Conservation (phyloP, 2,888 invertebrate species). For the Zeuzera pyrina region DNA sequence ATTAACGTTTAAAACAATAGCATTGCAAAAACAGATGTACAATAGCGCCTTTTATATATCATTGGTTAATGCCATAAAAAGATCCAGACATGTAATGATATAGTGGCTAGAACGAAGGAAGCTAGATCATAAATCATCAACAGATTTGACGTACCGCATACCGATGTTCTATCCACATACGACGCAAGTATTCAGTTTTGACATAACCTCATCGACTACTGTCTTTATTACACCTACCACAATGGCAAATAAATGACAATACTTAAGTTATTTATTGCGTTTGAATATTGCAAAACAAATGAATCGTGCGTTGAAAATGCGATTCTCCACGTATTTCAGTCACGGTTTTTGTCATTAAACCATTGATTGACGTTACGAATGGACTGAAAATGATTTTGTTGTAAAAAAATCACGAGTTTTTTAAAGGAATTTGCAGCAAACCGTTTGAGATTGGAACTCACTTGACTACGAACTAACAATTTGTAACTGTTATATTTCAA, state of each 20-base stretch:
- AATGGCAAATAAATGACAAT: slow-evolving; percentile 8
- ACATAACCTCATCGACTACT: slow-evolving; percentile 23
- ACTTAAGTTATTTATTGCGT: slow-evolving; percentile 5
- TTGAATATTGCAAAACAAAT: slow-evolving; percentile 4
- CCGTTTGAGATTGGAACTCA: too few species aligned
- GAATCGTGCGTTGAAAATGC: background rate
- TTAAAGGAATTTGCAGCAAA: too few species aligned
- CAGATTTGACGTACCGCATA: slow-evolving; percentile 22
- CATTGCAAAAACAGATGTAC: too few species aligned
- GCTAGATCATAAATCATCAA: slow-evolving; percentile 22
- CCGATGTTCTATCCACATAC: slow-evolving; percentile 29
- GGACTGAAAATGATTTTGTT: too few species aligned
- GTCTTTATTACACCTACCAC: slow-evolving; percentile 11
- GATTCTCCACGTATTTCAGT: background rate
- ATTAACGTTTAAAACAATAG: too few species aligned
- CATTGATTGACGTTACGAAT: background rate
- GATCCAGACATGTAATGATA: slow-evolving; percentile 7
- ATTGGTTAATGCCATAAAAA: too few species aligned
- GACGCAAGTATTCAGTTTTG: slow-evolving; percentile 14
- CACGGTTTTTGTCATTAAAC: background rate
- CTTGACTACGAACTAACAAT: too few species aligned
- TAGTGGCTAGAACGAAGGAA: slow-evolving; percentile 14
- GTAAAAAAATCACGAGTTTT: too few species aligned
- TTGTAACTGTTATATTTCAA: too few species aligned
- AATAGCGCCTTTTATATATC: too few species aligned